Base-by-base conservation (phyloP, 2,797 vertebrate genomes). In the Ciconia nigra region DNA sequence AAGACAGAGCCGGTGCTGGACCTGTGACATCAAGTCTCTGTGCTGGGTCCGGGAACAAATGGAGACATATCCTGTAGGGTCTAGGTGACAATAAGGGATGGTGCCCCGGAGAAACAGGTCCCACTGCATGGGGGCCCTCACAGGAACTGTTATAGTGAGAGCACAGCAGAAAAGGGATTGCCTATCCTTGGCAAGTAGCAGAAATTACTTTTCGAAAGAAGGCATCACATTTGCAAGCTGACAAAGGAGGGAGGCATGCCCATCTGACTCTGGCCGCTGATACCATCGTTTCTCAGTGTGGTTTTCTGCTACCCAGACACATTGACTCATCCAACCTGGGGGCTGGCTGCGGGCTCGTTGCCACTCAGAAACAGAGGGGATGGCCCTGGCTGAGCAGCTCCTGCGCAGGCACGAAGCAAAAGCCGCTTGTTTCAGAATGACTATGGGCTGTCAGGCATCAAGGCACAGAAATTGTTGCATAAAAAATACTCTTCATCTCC, bases 321-420 rank as follows among this genome's bases (percentile, higher is more conserved):
- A 3, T 21, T 4, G 29, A 21, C 33, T 52, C 74, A 21, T 69
- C 26, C 46, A 16, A 4, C 31, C 33, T 2, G 0, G 42, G 37
- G 65, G 26, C 65, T 42, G 51, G 7, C 24, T 21, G 15, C 0
- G 10, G 44, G 26, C 52, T 66, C 4, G 0, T 35, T 6, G 9
- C 39, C 0, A 1, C 44, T 10, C 8, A 0, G 19, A 51, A 51
- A 7, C 0, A 0, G 31, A 47, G 29, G 21, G 69, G 33, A 3
- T 0, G 2, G 31, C 51, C 51, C 65, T 29, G 65, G n/a, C n/a
- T 28, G 76, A 55, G 67, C 54, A 5, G 33, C n/a, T 67, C 52
- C 35, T 0, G 1, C 2, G 1, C 2, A 14, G 55, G 13, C 14
- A 4, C 2, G 0, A 15, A 59, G 59, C n/a, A 69, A 54, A 42